Conservation (phyloP, 1,140 invertebrate genomes). For the Harlomillsia oculata region DNA sequence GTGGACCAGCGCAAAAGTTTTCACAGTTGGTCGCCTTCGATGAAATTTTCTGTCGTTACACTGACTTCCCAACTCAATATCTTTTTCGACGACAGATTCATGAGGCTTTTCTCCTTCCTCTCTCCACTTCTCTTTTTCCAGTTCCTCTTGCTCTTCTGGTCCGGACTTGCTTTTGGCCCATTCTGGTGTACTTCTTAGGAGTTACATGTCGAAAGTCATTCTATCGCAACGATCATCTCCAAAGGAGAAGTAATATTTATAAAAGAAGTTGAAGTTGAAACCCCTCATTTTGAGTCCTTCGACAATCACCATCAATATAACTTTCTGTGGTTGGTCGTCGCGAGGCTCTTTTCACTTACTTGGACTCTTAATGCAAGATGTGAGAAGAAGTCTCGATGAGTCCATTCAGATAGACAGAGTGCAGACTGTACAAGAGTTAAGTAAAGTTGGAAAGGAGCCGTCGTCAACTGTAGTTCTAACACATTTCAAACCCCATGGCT, state of each 20-base stretch:
- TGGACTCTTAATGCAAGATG: neutral
- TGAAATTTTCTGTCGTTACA: conserved; percentile 26
- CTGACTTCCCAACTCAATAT: conserved; percentile 15
- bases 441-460: neutral
- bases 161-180: neutral
- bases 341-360: neutral
- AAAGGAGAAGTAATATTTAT: too few relatives aligned
- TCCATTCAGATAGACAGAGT: neutral
- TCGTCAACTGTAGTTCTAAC: neutral
- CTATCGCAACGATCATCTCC: too few relatives aligned
- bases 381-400: neutral
- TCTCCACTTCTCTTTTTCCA: neutral
- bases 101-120: conserved; percentile 14
- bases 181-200: neutral
- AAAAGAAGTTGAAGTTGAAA: too few relatives aligned
- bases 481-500: neutral
- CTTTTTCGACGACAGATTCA: conserved; percentile 24
- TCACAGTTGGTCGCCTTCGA: conserved; percentile 23
- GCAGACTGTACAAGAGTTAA: neutral
- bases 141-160: neutral
- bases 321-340: neutral
- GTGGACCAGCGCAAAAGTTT: conserved; percentile 25
- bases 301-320: too few relatives aligned
- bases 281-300: too few relatives aligned
- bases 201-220: neutral